Percentiles rank a stretch among this genome's conserved stretches.
phyloP scores from a whole-genome alignment of 2,888 invertebrate genomes.

The Meteorus colon region DNA sequence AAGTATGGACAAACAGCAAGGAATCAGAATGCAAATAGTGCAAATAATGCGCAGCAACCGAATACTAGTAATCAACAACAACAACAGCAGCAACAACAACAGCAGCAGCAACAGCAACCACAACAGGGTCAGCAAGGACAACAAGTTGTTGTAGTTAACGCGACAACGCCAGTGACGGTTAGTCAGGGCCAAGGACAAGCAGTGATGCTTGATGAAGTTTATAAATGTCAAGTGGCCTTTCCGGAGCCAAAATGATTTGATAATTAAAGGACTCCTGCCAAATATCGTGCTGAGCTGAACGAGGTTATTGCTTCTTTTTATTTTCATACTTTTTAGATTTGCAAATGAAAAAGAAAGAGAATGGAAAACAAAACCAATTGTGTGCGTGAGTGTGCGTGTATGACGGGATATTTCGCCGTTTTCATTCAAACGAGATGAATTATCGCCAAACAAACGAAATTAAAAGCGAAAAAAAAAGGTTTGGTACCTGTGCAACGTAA shows the following conservation, averaged over 20 bases:
- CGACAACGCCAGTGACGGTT: constrained; percentile 70
- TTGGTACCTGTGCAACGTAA: constrained; percentile 19
- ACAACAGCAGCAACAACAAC: constrained; percentile 59
- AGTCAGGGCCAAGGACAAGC: constrained; percentile 71
- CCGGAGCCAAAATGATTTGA: constrained; percentile 72
- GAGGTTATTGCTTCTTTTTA: constrained; percentile 53
- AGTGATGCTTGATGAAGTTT: constrained; percentile 72
- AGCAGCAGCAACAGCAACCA: constrained; percentile 52
- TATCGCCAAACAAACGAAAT: not conserved
- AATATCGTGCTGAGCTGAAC: constrained; percentile 48
- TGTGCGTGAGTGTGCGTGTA: constrained; percentile 18
- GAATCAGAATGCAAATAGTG: constrained; percentile 73
- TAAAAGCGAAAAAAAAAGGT: constrained; percentile 5
- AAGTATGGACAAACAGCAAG: constrained; percentile 82
- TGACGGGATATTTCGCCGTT: constrained; percentile 19
- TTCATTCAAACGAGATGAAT: not conserved
- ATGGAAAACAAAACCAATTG: constrained; percentile 6
- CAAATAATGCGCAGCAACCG: constrained; percentile 75
- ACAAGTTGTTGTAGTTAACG: constrained; percentile 71
- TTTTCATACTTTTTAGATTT: constrained; percentile 44
- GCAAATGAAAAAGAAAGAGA: not conserved
- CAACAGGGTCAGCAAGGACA: constrained; percentile 63
- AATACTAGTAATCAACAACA: constrained; percentile 72
- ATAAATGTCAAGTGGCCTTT: constrained; percentile 73
- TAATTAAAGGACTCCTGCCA: constrained; percentile 50